Evolutionary conservation across 2,113 vertebrate genomes (phyloP).

Genomic region (Sminthopsis crassicaudata): DNA sequence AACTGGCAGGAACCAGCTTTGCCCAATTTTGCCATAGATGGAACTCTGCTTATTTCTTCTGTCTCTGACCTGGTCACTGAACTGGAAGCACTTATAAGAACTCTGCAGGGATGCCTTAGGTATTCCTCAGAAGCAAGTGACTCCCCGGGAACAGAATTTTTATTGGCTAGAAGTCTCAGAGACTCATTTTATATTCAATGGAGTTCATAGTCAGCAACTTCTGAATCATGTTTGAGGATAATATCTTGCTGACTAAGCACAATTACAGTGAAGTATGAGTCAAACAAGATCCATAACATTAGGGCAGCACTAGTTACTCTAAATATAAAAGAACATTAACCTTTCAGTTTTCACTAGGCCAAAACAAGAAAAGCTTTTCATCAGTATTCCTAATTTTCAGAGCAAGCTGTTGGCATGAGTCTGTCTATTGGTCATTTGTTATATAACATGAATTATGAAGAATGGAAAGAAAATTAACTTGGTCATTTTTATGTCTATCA

Average conservation of each 20-base stretch:
- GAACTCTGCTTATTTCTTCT: slow-evolving; percentile 6
- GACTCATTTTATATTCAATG: slow-evolving; percentile 35
- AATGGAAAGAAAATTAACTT: slow-evolving; percentile 15
- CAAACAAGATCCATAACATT: slow-evolving; percentile 65
- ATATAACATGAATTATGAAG: neutral
- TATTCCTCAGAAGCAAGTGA: neutral
- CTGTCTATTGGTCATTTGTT: slow-evolving; percentile 54
- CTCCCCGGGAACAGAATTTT: slow-evolving; percentile 34
- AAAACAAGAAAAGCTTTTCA: slow-evolving; percentile 58
- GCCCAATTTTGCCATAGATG: slow-evolving; percentile 36
- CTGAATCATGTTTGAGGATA: slow-evolving; percentile 73
- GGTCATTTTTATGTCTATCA: slow-evolving; percentile 54
- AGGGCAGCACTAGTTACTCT: slow-evolving; percentile 43
- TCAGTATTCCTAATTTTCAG: slow-evolving; percentile 64
- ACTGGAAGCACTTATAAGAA: too few relatives aligned
- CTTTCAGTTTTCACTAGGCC: slow-evolving; percentile 72
- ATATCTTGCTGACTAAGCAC: slow-evolving; percentile 77
- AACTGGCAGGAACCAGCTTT: neutral
- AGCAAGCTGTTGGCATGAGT: slow-evolving; percentile 52
- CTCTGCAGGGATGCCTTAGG: neutral
- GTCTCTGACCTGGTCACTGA: neutral
- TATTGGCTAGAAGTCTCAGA: neutral
- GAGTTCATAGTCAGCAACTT: slow-evolving; percentile 55
- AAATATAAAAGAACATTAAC: slow-evolving; percentile 62
- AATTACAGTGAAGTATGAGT: slow-evolving; percentile 58